Evolutionary conservation across 23 tunicate genomes (phyloP).

Genomic region (Oikopleura dioica): DNA sequence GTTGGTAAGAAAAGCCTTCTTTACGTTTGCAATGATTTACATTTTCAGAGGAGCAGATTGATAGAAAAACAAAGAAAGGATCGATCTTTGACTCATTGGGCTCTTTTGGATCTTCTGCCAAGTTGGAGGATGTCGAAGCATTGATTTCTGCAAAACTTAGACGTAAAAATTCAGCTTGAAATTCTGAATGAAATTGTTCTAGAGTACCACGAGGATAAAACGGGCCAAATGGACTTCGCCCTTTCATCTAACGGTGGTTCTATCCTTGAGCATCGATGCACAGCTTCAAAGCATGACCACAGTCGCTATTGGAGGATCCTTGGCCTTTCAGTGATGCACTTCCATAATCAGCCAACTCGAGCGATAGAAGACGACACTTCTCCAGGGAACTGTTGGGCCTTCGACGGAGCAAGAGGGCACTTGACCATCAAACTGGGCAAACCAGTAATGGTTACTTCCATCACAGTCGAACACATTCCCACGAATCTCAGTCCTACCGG

Average conservation of each 20-base stretch:
- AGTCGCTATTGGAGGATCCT: no score
- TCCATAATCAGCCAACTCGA: no score
- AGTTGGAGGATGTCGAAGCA: background rate
- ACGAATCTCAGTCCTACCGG: background rate
- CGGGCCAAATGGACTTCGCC: background rate
- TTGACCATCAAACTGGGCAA: background rate
- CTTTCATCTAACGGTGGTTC: background rate
- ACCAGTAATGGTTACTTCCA: background rate
- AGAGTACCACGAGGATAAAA: conserved; percentile 7
- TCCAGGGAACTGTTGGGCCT: conserved; percentile 6
- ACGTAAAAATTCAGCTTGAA: background rate
- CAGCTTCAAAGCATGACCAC: no score
- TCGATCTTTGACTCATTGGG: background rate
- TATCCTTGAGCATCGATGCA: background rate
- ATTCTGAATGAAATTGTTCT: background rate
- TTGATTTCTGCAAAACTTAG: no score
- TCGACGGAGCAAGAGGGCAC: background rate
- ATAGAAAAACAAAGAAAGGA: background rate
- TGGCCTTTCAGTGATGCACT: no score
- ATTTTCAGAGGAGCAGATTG: background rate
- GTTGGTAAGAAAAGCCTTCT: background rate
- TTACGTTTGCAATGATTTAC: background rate
- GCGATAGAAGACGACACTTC: background rate
- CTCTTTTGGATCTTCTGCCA: background rate
- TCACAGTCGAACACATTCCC: conserved; percentile 4